phyloP scores from a whole-genome alignment of 2,113 vertebrate genomes.

The Phylloscopus trochiloides region DNA sequence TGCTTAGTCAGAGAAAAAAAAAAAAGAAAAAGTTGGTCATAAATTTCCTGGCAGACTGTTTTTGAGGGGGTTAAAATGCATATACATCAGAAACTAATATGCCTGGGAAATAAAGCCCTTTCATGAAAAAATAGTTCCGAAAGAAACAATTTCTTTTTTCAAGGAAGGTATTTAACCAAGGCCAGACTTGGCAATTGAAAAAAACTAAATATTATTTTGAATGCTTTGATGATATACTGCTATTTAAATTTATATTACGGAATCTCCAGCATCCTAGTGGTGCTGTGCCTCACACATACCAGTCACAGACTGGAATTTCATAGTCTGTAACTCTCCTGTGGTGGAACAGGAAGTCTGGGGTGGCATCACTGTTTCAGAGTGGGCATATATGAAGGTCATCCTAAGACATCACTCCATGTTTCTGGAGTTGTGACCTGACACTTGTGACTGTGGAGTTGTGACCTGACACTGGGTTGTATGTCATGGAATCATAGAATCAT shows the following conservation, averaged over 20 bases:
- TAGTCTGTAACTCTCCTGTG: not conserved
- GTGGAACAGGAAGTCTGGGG: not conserved
- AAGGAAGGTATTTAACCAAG: not conserved
- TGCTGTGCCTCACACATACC: not conserved
- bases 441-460: not conserved
- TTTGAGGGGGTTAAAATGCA: not conserved
- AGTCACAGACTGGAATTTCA: not conserved
- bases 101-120: not conserved
- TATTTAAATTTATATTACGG: not conserved
- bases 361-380: accelerated
- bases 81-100: not conserved
- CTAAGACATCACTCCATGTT: not conserved
- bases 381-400: not conserved
- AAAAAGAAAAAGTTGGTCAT: not conserved
- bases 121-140: not conserved
- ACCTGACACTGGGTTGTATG: not conserved
- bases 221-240: not conserved
- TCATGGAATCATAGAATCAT: not conserved
- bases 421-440: not conserved
- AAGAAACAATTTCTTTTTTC: not conserved
- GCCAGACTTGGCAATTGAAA: not conserved
- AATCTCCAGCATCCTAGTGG: not conserved
- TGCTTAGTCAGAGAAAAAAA: not conserved
- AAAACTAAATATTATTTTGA: not conserved
- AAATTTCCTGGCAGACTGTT: not conserved